phyloP scores from a whole-genome alignment of 1,140 invertebrate species.

The Diachasmimorpha longicaudata region DNA sequence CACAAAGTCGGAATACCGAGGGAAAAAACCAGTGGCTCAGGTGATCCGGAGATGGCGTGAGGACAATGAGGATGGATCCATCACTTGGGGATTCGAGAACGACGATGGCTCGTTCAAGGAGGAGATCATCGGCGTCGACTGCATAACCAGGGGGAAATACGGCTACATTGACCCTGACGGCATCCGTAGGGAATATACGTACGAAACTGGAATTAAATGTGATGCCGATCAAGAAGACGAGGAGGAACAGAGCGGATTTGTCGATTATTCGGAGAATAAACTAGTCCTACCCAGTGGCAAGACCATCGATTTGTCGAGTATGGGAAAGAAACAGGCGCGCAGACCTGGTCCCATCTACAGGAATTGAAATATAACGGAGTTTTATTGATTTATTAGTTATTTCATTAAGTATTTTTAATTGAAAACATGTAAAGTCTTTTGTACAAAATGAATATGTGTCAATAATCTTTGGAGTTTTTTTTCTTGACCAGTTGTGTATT shows the following conservation, averaged over 20 bases:
- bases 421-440: neutral
- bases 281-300: conserved; percentile 74
- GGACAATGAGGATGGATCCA: conserved; percentile 81
- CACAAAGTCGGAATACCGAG: conserved; percentile 39
- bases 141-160: conserved; percentile 80
- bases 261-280: conserved; percentile 75
- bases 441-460: neutral
- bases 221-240: conserved; percentile 67
- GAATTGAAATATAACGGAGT: conserved; percentile 36
- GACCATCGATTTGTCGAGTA: conserved; percentile 70
- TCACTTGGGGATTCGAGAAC: conserved; percentile 86
- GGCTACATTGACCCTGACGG: conserved; percentile 85
- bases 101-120: conserved; percentile 79
- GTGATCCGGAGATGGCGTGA: conserved; percentile 70
- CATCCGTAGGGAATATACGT: conserved; percentile 73
- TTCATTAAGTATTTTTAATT: neutral
- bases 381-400: conserved; percentile 16
- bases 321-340: conserved; percentile 74
- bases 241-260: conserved; percentile 65
- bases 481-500: no score
- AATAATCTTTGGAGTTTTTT: neutral
- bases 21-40: conserved; percentile 75
- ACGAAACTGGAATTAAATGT: conserved; percentile 74
- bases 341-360: conserved; percentile 61
- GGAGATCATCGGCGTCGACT: conserved; percentile 80